Base-by-base conservation (phyloP, 2,888 invertebrate species). In the Sphaerophoria taeniata region DNA sequence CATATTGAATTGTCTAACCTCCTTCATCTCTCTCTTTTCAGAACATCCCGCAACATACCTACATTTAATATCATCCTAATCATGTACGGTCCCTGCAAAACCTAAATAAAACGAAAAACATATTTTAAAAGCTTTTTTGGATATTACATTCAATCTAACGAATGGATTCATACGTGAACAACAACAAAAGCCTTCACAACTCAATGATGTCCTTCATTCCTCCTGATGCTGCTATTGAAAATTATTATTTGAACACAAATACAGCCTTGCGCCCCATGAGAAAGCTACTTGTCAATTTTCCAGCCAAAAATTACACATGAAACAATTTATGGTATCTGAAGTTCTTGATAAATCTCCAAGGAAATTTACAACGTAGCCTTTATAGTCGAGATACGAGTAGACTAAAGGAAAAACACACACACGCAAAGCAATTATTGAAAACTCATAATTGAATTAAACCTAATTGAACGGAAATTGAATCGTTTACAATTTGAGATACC, bases 221-320 rank as follows among this genome's bases (percentile, higher is more conserved):
- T 43, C 31, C 36, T 24, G 24, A 24, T 24, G 3, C 9, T 63
- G 47, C 16, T 11, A 49, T 51, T 36, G 55, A 76, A 39, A 47
- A 63, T 43, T 58, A 49, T 56, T 58, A 49, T 56, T 53, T 74
- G 16, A 76, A 81, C 53, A 56, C 69, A 69, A 76, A 77, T 56
- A 71, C 76, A 55, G 60, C 51, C 51, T 60, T 85, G 34, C 85
- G 81, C 70, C 85, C 85, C 14, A 81, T 73, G 73, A 72, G 76
- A 11, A 85, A 85, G 69, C 70, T 85, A 73, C 81, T 85, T 56
- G 73, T 85, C 63, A 85, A 81, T 81, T 85, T 80, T 73, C 85
- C 85, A 47, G 85, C 81, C 24, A 85, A 81, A 45, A 85, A 85
- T 58, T 85, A 85, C 34, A 85, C 85, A 65, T 85, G 85, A 85